These are phyloP conservation scores for Eleutherodactylus coqui DNA, from an alignment of 2,797 vertebrate genomes.

Conservation along the genomic window DNA sequence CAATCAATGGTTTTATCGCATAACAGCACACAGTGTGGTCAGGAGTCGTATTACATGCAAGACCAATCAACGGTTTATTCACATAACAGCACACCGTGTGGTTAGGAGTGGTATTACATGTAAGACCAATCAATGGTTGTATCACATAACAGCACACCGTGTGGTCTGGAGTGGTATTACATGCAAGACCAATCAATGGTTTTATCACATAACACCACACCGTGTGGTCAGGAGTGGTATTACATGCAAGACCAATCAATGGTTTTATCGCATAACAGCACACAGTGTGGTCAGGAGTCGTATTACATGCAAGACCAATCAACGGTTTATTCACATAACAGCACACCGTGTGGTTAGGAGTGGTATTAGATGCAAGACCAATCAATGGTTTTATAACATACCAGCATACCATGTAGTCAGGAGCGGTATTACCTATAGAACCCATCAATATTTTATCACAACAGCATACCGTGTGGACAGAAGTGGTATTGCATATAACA, in stretches of 20 bases:
- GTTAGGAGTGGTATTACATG: background rate
- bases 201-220: background rate
- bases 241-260: background rate
- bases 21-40: background rate
- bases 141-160: background rate
- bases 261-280: constrained; percentile 2
- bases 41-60: background rate
- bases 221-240: background rate
- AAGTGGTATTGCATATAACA: background rate
- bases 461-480: background rate
- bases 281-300: background rate
- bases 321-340: background rate
- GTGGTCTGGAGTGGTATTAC: background rate
- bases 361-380: too few relatives aligned
- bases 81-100: background rate
- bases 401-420: too few relatives aligned
- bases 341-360: background rate
- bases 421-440: too few relatives aligned
- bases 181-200: background rate
- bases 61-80: background rate
- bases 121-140: background rate
- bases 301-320: background rate
- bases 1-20: background rate
- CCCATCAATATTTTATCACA: too few relatives aligned
- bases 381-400: too few relatives aligned